Percentiles rank a stretch among this genome's conserved stretches.
Evolutionary conservation across 2,113 vertebrate species (phyloP).

Genomic region (Mixornis gularis): DNA sequence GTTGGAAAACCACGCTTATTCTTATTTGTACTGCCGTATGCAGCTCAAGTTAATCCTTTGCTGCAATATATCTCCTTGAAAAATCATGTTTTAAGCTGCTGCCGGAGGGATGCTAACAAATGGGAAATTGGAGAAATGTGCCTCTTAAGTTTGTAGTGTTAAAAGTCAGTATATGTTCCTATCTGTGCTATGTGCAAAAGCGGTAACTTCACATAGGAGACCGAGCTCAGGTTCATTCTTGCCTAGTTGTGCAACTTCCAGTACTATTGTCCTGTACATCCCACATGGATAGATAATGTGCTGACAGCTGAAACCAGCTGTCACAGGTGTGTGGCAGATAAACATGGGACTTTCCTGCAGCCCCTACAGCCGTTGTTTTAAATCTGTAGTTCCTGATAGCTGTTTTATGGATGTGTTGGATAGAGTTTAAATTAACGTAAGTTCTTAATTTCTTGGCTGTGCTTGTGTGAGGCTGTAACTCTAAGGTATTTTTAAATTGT

Average conservation of each 20-base stretch:
- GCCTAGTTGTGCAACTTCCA: not conserved
- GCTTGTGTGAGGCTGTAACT: not conserved
- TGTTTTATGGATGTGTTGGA: not conserved
- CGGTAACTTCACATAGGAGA: not conserved
- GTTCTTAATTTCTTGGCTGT: not conserved
- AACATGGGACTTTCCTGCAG: not conserved
- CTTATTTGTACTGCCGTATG: not conserved
- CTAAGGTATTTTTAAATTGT: not conserved
- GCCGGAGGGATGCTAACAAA: not conserved
- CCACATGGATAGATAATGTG: not conserved
- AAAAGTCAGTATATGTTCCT: not conserved
- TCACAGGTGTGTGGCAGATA: not conserved
- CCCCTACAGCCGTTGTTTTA: not conserved
- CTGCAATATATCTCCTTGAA: not conserved
- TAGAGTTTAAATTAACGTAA: rapidly evolving
- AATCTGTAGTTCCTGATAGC: not conserved
- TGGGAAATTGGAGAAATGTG: not conserved
- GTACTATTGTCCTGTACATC: not conserved
- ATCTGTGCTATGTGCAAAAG: not conserved
- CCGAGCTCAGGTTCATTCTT: rapidly evolving
- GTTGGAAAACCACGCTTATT: not conserved
- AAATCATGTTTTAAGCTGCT: not conserved
- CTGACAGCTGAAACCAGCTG: not conserved
- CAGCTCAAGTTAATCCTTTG: not conserved
- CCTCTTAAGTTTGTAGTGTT: not conserved